Conservation (phyloP, 2,113 vertebrate species). For the Cepphus grylle region DNA sequence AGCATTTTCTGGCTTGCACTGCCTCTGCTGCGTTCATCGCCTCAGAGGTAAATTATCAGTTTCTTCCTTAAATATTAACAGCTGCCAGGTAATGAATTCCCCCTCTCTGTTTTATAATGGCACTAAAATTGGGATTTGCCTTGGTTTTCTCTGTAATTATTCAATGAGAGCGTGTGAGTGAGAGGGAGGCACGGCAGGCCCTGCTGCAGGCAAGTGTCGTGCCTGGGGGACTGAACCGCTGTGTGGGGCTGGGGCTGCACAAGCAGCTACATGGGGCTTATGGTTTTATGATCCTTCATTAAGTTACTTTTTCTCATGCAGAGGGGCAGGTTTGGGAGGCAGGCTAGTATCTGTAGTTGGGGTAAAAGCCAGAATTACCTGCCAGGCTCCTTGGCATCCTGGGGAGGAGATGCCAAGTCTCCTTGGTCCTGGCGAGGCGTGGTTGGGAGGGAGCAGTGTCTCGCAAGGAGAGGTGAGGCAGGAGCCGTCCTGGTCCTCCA, state of each 20-base stretch:
- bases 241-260: neutral
- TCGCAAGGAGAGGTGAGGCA: neutral
- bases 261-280: neutral
- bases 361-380: neutral
- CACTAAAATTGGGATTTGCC: conserved; percentile 65
- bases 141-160: conserved; percentile 59
- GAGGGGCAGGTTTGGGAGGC: neutral
- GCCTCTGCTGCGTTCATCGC: conserved; percentile 35
- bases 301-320: neutral
- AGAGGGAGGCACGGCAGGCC: conserved; percentile 18
- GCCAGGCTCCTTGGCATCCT: neutral
- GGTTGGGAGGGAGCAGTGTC: neutral
- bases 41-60: conserved; percentile 46
- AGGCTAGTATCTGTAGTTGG: neutral
- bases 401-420: neutral
- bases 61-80: conserved; percentile 64
- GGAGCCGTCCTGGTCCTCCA: neutral
- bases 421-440: neutral
- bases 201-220: neutral
- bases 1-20: neutral
- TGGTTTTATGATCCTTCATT: rapidly evolving
- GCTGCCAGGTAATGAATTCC: conserved; percentile 68
- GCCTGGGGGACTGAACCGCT: neutral
- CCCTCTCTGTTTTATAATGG: conserved; percentile 68
- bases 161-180: neutral